Conservation (phyloP, 2,113 vertebrate genomes). For the Protobothrops flavoviridis region DNA sequence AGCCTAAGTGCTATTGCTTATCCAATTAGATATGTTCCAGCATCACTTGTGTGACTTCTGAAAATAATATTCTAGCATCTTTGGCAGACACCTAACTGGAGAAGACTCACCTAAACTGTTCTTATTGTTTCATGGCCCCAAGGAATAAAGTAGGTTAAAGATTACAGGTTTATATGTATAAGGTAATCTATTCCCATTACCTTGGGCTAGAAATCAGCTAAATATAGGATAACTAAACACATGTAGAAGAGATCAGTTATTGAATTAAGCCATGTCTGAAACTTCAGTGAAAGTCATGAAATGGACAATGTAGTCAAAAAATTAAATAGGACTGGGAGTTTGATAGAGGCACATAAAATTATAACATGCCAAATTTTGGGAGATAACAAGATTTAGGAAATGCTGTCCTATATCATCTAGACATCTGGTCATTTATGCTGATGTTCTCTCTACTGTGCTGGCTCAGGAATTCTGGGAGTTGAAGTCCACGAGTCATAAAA, state of each 20-base stretch:
- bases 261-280: neutral
- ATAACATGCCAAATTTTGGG: neutral
- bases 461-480: too few relatives aligned
- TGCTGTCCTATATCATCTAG: neutral
- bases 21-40: neutral
- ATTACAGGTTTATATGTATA: neutral
- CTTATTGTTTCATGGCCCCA: neutral
- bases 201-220: neutral
- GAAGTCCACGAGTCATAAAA: too few relatives aligned
- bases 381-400: neutral
- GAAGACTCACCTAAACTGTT: neutral
- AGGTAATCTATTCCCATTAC: neutral
- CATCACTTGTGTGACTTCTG: neutral
- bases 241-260: neutral
- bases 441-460: neutral
- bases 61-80: neutral
- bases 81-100: neutral
- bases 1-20: neutral
- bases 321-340: neutral
- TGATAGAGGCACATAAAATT: neutral
- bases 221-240: neutral
- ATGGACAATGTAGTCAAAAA: neutral
- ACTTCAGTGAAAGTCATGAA: neutral
- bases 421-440: neutral
- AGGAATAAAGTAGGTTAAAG: neutral